Evolutionary conservation across 2,113 vertebrate species (phyloP).

Genomic region (Climacteris rufus): DNA sequence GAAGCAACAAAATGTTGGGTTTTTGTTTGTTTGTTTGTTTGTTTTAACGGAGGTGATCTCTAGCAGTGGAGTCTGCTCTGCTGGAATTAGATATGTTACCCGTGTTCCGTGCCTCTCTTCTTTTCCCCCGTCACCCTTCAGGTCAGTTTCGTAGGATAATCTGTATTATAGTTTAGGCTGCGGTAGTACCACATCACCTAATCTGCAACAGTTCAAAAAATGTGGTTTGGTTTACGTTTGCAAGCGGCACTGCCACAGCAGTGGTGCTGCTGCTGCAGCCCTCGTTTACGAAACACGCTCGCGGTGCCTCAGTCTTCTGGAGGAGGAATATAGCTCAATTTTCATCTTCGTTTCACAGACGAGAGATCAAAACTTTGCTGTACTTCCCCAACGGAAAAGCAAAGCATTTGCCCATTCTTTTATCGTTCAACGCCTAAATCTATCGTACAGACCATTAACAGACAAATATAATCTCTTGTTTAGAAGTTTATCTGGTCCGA

Average conservation of each 20-base stretch:
- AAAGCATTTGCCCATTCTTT: background rate
- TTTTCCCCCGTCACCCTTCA: background rate
- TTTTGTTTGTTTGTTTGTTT: background rate
- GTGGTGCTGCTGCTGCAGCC: background rate
- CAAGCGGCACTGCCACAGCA: background rate
- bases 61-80: background rate
- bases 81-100: background rate
- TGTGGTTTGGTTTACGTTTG: background rate
- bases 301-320: background rate
- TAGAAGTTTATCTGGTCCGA: background rate
- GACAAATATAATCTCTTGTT: background rate
- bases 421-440: background rate
- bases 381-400: background rate
- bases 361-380: background rate
- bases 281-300: background rate
- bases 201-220: background rate
- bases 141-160: background rate
- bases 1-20: background rate
- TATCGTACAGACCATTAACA: background rate
- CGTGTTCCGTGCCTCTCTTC: background rate
- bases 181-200: background rate
- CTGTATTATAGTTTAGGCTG: background rate
- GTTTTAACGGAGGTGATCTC: background rate
- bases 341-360: background rate
- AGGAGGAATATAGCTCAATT: rapidly evolving